Evolutionary conservation across 2,888 invertebrate species (phyloP).

Genomic region (Alloplasta piceator): DNA sequence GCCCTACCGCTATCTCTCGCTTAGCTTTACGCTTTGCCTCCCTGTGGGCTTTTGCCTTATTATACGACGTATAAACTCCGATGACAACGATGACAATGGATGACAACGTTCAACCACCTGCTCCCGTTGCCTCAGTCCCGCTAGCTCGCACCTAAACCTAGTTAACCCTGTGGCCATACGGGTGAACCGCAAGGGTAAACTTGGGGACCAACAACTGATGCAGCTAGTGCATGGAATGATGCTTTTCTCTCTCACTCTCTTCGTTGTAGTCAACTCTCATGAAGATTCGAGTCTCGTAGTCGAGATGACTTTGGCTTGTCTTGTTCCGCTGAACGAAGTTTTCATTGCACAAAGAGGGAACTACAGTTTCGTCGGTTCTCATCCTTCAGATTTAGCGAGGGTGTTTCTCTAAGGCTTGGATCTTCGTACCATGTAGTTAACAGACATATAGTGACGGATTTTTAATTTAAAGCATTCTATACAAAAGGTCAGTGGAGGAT

Average conservation of each 20-base stretch:
- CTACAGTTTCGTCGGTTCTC: background rate
- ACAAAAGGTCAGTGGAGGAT: too few species aligned
- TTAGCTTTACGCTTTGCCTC: slow-evolving; percentile 8
- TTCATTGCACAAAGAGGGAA: slow-evolving; percentile 34
- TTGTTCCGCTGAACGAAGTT: slow-evolving; percentile 29
- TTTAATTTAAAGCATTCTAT: too few species aligned
- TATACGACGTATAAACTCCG: slow-evolving; percentile 57
- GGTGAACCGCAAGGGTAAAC: slow-evolving; percentile 49
- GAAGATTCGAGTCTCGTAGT: slow-evolving; percentile 36
- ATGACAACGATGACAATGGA: slow-evolving; percentile 65
- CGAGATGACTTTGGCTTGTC: slow-evolving; percentile 19
- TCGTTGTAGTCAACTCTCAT: slow-evolving; percentile 2
- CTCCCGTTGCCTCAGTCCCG: slow-evolving; percentile 23
- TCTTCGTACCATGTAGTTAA: background rate
- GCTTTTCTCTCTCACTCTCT: slow-evolving; percentile 12
- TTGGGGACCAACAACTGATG: slow-evolving; percentile 44
- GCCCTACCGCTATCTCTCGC: background rate
- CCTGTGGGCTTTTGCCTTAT: slow-evolving; percentile 33
- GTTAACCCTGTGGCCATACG: slow-evolving; percentile 50
- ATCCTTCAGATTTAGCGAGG: slow-evolving; percentile 8
- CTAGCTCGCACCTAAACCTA: slow-evolving; percentile 42
- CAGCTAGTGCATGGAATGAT: slow-evolving; percentile 7
- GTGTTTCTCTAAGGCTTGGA: background rate
- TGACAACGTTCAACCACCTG: slow-evolving; percentile 62
- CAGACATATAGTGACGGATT: too few species aligned